Conservation (phyloP, 2,113 vertebrate species). For the Elephantulus edwardii region DNA sequence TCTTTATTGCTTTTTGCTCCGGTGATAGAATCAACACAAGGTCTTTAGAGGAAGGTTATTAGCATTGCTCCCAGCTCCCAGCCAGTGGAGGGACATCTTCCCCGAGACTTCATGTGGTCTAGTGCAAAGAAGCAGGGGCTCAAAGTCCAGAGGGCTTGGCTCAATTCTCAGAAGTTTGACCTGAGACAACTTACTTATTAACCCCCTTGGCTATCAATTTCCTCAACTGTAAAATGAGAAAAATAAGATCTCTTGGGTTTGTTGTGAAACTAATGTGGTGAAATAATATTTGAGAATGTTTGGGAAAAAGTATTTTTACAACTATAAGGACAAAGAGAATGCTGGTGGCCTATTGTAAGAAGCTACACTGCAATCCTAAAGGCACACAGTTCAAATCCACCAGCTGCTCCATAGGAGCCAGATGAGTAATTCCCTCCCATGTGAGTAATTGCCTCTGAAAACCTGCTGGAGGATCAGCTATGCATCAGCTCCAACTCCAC, state of each 20-base stretch:
- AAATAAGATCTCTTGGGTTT: slow-evolving; percentile 10
- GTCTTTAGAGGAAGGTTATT: slow-evolving; percentile 63
- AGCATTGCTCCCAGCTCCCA: slow-evolving; percentile 18
- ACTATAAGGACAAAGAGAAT: not conserved
- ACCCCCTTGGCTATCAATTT: not conserved
- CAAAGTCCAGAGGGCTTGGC: not conserved
- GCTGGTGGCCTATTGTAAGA: too few species aligned
- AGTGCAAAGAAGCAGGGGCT: not conserved
- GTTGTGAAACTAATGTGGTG: not conserved
- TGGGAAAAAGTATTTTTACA: slow-evolving; percentile 39
- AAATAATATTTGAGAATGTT: not conserved
- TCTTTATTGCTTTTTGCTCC: slow-evolving; percentile 72
- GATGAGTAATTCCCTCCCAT: too few species aligned
- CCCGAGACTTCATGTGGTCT: slow-evolving; percentile 2
- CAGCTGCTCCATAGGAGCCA: too few species aligned
- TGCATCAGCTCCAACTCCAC: too few species aligned
- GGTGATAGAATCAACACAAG: slow-evolving; percentile 65
- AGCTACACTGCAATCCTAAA: too few species aligned
- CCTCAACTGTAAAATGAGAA: slow-evolving; percentile 44
- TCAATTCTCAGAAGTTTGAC: slow-evolving; percentile 36
- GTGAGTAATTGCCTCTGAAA: too few species aligned
- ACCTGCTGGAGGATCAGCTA: too few species aligned
- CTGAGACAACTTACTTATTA: slow-evolving; percentile 52
- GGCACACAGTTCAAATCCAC: too few species aligned
- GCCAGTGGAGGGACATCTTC: not conserved